Base-by-base conservation (phyloP, 2,113 vertebrate species). In the Acrocephalus arundinaceus region DNA sequence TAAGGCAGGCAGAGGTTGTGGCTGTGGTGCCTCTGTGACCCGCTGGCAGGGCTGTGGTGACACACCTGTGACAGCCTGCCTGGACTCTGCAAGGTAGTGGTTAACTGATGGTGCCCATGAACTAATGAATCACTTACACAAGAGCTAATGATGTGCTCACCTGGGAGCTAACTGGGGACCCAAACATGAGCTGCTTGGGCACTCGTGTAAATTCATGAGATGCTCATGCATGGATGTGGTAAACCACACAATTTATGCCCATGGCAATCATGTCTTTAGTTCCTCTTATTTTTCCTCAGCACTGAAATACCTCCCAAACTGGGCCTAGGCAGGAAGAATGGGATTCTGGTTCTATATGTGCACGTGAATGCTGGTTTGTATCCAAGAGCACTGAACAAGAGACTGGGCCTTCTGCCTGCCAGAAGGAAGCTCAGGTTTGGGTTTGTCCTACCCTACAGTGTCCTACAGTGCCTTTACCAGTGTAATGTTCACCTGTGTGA, bases 151-250 rank as follows among this genome's bases (percentile, higher is more conserved):
- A 39, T 13, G 5, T 58, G n/a, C 57, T 90, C 21, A 16, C 30
- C 3, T 43, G 43, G 57, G 58, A 39, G 7, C n/a, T 58, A 3
- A 11, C 1, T 28, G 39, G 35, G 25, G 20, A 24, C 18, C 61
- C 67, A 33, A 4, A n/a, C 25, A 20, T 31, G 54, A 76, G 8
- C 55, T 68, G 39, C 43, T 46, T 49, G 48, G 48, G 6, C n/a
- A 20, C 25, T 57, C 0, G 0, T n/a, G 25, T 61, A 30, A 35
- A 16, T 63, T 30, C 61, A 33, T 31, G 6, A 46, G 30, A 7
- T 65, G 8, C 30, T 84, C 12, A 2, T 23, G 15, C 9, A 19
- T 10, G 22, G 45, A 6, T 54, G 48, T 39, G 23, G 25, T 27
- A 31, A 78, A 58, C 10, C 13, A 14, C 25, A 15, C 14, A 8